Base-by-base conservation (phyloP, 2,888 invertebrate species). In the Leucozona laternaria region DNA sequence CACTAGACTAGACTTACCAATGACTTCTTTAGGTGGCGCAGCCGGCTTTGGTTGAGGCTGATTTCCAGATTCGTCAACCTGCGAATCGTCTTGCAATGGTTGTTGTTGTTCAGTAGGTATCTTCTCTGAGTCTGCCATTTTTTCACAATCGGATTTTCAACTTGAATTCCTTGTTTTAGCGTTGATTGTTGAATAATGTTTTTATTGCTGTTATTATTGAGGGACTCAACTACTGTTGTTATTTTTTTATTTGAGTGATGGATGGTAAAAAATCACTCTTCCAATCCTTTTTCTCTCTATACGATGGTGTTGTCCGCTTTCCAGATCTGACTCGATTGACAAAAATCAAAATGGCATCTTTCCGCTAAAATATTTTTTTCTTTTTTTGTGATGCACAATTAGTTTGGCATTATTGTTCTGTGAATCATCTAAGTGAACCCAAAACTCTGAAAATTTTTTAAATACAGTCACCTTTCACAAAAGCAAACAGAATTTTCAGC, bases 91-190 rank as follows among this genome's bases (percentile, higher is more conserved):
- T 84, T 90, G 90, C 89, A 89, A 89, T 68, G 88, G 89, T 91
- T 88, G 93, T 93, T 94, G 94, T 94, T 95, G 93, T 95, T 91
- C 91, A 89, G 90, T 89, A 89, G 90, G 90, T 90, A 91, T 90
- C 88, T 96, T 96, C 94, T 97, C 97, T 95, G 97, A 96, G 96
- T 98, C 98, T 96, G 97, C 97, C 98, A 98, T 98, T 90, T 90
- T 89, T 89, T 75, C 86, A 73, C 73, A 80, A 81, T 76, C 68
- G 77, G 55, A 37, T 79, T 62, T 72, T 77, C 34, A 81, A 85
- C n/a, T 70, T 25, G 53, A 70, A 53, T 58, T 68, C 40, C 45
- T 73, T 58, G 79, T 79, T 50, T 81, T 88, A 50, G 60, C 48
- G 76, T 48, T 70, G 80, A 84, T 84, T 53, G 80, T 77, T 76